A percentile compares a stretch with the other conserved stretches of the same genome.
These are phyloP conservation scores for Grallaria varia DNA, from an alignment of 2,113 vertebrate species.

Conservation along the genomic window DNA sequence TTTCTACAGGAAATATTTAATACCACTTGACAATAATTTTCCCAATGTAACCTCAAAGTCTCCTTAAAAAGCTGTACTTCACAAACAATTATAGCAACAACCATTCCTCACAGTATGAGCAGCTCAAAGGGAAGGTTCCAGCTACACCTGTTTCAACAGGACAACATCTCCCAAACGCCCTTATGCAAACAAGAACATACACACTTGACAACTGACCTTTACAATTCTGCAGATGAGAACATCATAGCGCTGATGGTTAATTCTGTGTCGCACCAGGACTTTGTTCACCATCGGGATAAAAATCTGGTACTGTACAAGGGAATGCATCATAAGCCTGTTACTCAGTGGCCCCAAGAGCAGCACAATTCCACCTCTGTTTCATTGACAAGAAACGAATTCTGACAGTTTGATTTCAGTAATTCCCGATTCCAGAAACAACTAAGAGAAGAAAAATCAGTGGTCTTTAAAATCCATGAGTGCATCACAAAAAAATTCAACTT, in stretches of 20 bases:
- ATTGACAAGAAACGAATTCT: neutral
- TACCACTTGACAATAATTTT: neutral
- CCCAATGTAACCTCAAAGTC: neutral
- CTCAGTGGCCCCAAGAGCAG: neutral
- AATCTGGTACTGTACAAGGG: slow-evolving; percentile 89
- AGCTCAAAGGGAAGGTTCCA: neutral
- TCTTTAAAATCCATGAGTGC: neutral
- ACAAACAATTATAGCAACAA: neutral
- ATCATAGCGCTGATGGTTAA: slow-evolving; percentile 96
- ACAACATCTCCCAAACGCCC: neutral
- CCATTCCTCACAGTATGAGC: neutral
- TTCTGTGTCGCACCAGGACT: slow-evolving; percentile 92
- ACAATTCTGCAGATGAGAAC: slow-evolving; percentile 96
- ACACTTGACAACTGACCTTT: slow-evolving; percentile 78
- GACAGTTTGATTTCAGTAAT: neutral
- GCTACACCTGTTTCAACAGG: neutral
- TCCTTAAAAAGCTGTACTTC: neutral
- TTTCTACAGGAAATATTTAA: neutral
- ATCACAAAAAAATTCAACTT: neutral
- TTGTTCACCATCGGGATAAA: slow-evolving; percentile 99
- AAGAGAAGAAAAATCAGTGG: neutral
- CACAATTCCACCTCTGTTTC: neutral
- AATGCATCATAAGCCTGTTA: slow-evolving; percentile 4
- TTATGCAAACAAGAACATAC: neutral
- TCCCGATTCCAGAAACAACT: neutral